Conservation (phyloP, 2,888 invertebrate genomes). For the Tryphoninae sp. region DNA sequence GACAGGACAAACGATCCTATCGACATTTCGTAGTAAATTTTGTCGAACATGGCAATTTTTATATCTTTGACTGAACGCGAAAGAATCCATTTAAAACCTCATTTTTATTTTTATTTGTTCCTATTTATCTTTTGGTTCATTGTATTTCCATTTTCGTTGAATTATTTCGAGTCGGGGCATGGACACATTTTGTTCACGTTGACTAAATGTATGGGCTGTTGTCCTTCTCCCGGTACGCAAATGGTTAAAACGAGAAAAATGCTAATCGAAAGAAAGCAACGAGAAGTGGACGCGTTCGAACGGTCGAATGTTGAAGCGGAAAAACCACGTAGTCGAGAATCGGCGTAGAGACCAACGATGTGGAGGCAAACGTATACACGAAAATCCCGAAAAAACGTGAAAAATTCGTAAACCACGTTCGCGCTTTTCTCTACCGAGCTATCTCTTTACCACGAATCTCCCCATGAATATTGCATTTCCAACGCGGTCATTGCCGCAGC, state of each 20-base stretch:
- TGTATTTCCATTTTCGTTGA: conserved; percentile 40
- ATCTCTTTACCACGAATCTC: conserved; percentile 30
- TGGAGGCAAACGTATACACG: conserved; percentile 33
- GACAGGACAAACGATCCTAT: conserved; percentile 15
- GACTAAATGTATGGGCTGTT: conserved; percentile 26
- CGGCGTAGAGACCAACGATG: conserved; percentile 38
- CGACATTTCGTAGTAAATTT: background rate
- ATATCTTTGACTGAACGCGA: background rate
- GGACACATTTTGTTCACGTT: conserved; percentile 22
- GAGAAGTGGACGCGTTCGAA: conserved; percentile 36
- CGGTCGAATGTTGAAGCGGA: conserved; percentile 7
- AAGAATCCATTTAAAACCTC: background rate
- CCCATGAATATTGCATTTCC: conserved; percentile 63
- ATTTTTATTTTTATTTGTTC: conserved; percentile 1
- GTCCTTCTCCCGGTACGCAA: background rate
- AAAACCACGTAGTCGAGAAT: conserved; percentile 19
- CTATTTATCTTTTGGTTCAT: background rate
- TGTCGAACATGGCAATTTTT: background rate
- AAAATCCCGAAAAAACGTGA: conserved; percentile 53
- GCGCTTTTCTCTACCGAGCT: conserved; percentile 19
- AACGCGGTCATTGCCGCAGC: conserved; percentile 42
- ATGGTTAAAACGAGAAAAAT: conserved; percentile 46
- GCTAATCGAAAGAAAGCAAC: conserved; percentile 58
- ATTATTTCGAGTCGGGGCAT: conserved; percentile 33
- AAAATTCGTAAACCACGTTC: conserved; percentile 56